Percentiles rank a stretch among this genome's conserved stretches.
Evolutionary conservation across 2,888 invertebrate species (phyloP).

Genomic region (Apotomis turbidana): DNA sequence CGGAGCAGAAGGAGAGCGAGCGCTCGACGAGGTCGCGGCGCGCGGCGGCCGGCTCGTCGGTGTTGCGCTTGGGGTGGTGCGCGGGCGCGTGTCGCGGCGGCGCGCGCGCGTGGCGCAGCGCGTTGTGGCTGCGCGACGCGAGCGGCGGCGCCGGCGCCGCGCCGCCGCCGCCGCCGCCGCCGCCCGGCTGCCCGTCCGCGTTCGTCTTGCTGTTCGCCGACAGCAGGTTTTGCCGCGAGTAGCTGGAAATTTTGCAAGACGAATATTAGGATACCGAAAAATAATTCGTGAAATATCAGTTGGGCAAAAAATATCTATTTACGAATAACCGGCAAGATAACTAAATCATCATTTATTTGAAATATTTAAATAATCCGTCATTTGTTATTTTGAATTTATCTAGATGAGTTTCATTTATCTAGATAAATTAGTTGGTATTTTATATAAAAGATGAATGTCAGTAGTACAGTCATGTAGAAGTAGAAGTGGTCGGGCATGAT

Average conservation of each 20-base stretch:
- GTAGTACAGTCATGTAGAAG: too few relatives aligned
- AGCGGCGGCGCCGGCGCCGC: conserved; percentile 70
- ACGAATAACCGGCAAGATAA: too few relatives aligned
- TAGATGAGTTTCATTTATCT: too few relatives aligned
- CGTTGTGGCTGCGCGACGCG: conserved; percentile 84
- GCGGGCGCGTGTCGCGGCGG: conserved; percentile 59
- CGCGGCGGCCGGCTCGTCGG: conserved; percentile 53
- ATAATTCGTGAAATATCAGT: neutral
- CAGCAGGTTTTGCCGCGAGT: conserved; percentile 94
- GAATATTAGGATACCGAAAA: neutral
- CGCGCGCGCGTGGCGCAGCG: conserved; percentile 68
- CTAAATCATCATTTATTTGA: too few relatives aligned
- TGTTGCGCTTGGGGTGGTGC: conserved; percentile 69
- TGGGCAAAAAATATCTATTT: too few relatives aligned
- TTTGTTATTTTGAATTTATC: too few relatives aligned
- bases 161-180: conserved; percentile 59
- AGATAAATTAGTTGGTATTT: too few relatives aligned
- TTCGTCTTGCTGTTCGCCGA: conserved; percentile 90
- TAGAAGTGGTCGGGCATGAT: too few relatives aligned
- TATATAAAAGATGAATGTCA: too few relatives aligned
- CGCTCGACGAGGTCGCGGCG: conserved; percentile 70
- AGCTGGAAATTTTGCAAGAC: conserved; percentile 82
- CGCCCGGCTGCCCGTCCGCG: conserved; percentile 82
- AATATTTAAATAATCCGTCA: too few relatives aligned
- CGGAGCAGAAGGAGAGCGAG: conserved; percentile 78